Base-by-base conservation (phyloP, 2,888 invertebrate species). In the Uropetala carovei region DNA sequence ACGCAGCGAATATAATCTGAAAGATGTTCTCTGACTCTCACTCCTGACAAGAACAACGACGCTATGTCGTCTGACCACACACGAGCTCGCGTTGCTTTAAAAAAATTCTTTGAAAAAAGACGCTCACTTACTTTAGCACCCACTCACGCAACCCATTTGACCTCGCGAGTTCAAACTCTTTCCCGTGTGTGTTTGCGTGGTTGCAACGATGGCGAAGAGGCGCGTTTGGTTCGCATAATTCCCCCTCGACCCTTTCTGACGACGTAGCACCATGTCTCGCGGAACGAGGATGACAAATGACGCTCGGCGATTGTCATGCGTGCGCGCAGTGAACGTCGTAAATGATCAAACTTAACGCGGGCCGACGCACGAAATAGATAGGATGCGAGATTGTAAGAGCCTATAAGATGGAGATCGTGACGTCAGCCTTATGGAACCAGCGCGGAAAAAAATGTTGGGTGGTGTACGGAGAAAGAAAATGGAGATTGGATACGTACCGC, bases 241-340 rank as follows among this genome's bases (percentile, higher is more conserved):
- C 75, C 75, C 18, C 75, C 18, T 13, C 75, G 14, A 75, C 75
- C 22, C 27, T 27, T 14, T 27, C n/a, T 8, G 75, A 75, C 75
- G 75, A 75, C 27, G 75, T 75, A 75, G 75, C 75, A 27, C 75
- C 75, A 18, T 75, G 75, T 75, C 75, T 75, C 1, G 75, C 43
- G 89, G 43, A 64, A 89, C 89, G 64, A 89, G 43, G 89, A 89
- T 89, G 89, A 89, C 89, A 89, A 89, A 89, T 89, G 89, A 89
- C 89, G 68, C 64, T 89, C 64, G 43, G 14, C 64, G 89, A 64
- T 64, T 89, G 89, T 64, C 89, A 59, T 89, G 89, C 60, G 43
- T 64, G 89, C 64, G 30, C 56, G 89, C 89, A 64, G 89, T 43
- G 64, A 64, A 43, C 89, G 60, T 89, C 89, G 89, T 64, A 89